A percentile compares a stretch with the other conserved stretches of the same genome.
Conservation (phyloP, 2,888 invertebrate species). For the Phasia obesa region DNA sequence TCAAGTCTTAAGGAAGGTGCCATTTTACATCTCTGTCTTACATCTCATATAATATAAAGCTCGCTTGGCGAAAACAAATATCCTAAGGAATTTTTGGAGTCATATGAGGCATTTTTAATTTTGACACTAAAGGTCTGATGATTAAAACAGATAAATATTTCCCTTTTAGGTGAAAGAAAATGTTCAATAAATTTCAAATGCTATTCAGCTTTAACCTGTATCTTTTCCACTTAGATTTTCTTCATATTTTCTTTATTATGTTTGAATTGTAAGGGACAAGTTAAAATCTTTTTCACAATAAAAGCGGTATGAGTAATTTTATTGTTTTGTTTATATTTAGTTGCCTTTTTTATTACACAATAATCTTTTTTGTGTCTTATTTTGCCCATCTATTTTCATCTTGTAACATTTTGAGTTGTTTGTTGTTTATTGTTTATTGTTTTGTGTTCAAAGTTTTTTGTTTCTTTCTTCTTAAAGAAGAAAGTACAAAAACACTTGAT, state of each 20-base stretch:
- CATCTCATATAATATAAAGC: too few species aligned
- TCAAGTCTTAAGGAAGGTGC: too few species aligned
- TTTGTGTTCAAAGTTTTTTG: constrained; percentile 54
- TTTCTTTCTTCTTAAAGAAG: constrained; percentile 34
- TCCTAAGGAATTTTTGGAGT: too few species aligned
- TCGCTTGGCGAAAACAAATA: too few species aligned
- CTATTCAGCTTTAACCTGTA: too few species aligned
- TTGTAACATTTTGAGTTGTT: constrained; percentile 55
- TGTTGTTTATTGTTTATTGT: constrained; percentile 58
- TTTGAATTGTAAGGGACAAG: constrained; percentile 4
- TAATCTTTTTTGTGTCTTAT: not conserved
- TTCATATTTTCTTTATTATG: not conserved
- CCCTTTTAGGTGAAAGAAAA: too few species aligned
- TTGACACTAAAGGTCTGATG: too few species aligned
- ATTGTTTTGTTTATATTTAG: constrained; percentile 1
- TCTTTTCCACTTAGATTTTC: too few species aligned
- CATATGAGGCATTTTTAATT: too few species aligned
- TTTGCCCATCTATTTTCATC: constrained; percentile 20
- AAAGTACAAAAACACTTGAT: constrained; percentile 57
- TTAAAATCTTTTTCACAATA: not conserved
- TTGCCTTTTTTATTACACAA: not conserved
- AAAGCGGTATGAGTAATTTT: not conserved
- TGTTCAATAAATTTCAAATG: too few species aligned
- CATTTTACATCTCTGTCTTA: too few species aligned
- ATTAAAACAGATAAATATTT: too few species aligned